Conservation (phyloP, 2,797 vertebrate genomes). For the Phoebastria nigripes region DNA sequence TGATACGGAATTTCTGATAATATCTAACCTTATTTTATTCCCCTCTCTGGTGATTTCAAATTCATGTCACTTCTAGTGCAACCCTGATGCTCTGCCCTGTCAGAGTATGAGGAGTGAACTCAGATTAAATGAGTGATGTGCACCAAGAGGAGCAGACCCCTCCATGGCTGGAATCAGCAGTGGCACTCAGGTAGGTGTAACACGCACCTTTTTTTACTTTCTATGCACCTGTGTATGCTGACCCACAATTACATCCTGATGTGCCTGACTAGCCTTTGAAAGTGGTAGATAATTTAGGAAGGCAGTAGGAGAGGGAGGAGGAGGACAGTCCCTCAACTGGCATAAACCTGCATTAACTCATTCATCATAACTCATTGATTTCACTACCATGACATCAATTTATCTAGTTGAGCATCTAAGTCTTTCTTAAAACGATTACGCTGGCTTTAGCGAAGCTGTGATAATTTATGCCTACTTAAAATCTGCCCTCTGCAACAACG, state of each 20-base stretch:
- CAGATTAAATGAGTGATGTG: not conserved
- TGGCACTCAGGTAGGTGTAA: not conserved
- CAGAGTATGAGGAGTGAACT: not conserved
- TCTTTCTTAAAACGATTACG: not conserved
- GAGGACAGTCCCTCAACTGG: not conserved
- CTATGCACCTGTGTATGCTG: not conserved
- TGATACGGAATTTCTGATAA: not conserved
- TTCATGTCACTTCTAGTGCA: not conserved
- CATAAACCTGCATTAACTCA: not conserved
- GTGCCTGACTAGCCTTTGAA: not conserved
- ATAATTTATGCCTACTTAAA: not conserved
- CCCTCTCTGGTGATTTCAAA: not conserved
- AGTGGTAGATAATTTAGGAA: not conserved
- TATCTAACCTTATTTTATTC: not conserved
- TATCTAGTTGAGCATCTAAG: not conserved
- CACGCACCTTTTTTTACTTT: not conserved
- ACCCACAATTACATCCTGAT: not conserved
- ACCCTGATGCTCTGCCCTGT: not conserved
- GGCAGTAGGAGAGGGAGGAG: not conserved
- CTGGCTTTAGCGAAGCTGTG: not conserved
- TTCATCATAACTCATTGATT: not conserved
- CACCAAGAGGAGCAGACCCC: not conserved
- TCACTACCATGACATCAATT: not conserved
- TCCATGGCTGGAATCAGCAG: not conserved
- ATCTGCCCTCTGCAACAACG: not conserved